phyloP scores from a whole-genome alignment of 2,113 vertebrate species.

The Oriolus oriolus region DNA sequence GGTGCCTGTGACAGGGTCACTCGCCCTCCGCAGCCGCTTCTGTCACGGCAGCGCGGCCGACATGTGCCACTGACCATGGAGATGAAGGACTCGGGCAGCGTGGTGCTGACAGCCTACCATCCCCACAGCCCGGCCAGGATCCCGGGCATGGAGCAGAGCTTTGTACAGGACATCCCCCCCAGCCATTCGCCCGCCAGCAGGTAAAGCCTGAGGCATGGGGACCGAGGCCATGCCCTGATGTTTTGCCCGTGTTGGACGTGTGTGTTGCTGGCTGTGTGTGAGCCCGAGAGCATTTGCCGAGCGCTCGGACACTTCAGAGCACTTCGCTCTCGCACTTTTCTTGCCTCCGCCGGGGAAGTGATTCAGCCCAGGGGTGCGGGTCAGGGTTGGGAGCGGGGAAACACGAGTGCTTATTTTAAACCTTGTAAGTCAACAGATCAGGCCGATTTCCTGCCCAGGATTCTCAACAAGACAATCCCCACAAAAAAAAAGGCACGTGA shows the following conservation, averaged over 20 bases:
- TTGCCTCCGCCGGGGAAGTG: not conserved
- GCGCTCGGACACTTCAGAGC: not conserved
- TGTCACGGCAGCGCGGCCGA: not conserved
- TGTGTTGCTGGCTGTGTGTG: fast-evolving
- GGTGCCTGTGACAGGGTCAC: not conserved
- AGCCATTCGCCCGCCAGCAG: constrained; percentile 68
- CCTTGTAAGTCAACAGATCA: not conserved
- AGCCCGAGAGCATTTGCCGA: fast-evolving
- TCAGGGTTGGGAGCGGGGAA: not conserved
- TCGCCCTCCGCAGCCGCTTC: not conserved
- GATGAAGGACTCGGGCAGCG: constrained; percentile 81
- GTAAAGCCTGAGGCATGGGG: constrained; percentile 36
- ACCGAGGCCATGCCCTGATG: fast-evolving
- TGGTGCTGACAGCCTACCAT: constrained; percentile 87
- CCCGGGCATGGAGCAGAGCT: constrained; percentile 67
- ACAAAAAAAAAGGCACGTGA: not conserved
- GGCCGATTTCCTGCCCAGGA: not conserved
- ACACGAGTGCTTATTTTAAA: not conserved
- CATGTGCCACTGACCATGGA: constrained; percentile 78
- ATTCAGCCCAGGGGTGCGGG: not conserved
- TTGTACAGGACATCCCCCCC: constrained; percentile 62
- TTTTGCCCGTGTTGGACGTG: fast-evolving
- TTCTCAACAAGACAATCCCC: not conserved
- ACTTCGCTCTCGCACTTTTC: not conserved
- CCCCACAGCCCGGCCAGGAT: constrained; percentile 76